Base-by-base conservation (phyloP, 2,797 vertebrate genomes). In the Neomorphus geoffroyi region DNA sequence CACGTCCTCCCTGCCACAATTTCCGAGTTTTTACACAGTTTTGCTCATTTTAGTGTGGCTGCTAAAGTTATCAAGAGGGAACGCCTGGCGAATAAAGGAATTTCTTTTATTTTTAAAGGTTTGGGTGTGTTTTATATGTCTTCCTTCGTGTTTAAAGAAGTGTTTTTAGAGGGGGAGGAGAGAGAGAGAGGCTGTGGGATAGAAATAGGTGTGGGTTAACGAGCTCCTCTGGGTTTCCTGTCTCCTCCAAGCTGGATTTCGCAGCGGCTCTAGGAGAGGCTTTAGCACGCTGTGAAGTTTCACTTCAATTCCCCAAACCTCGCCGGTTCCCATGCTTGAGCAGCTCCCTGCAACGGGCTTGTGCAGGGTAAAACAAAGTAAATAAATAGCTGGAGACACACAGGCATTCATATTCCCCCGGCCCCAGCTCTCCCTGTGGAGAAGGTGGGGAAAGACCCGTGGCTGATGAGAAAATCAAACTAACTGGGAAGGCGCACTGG, bases 31-130 rank as follows among this genome's bases (percentile, higher is more conserved):
- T 66, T 37, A 61, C 32, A 2, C 28, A 3, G 24, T 79, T 86
- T 61, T 56, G 50, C 33, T 9, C 58, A 5, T 82, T 95, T 82
- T 46, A 37, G 56, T 24, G 78, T 61, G 35, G 26, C 88, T 83
- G 88, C 62, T 67, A 7, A 71, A 86, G 70, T 86, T 75, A 73
- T 21, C 64, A 33, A 45, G 79, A 9, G 48, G 66, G 18, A 13
- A 26, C 1, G 66, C 30, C 70, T 64, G 89, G 88, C 19, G 45
- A 96, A 94, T 92, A 87, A 95, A 95, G 56, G 48, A 23, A 13
- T 28, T 45, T 26, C 23, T 54, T 43, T 17, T 35, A 19, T 22
- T 39, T 64, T 18, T 13, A 5, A 48, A 77, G 56, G 9, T 65
- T 64, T 64, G 51, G 41, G 66, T 14, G 67, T 50, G 70, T 50